Base-by-base conservation (phyloP, 2,113 vertebrate species). In the Caloenas nicobarica region DNA sequence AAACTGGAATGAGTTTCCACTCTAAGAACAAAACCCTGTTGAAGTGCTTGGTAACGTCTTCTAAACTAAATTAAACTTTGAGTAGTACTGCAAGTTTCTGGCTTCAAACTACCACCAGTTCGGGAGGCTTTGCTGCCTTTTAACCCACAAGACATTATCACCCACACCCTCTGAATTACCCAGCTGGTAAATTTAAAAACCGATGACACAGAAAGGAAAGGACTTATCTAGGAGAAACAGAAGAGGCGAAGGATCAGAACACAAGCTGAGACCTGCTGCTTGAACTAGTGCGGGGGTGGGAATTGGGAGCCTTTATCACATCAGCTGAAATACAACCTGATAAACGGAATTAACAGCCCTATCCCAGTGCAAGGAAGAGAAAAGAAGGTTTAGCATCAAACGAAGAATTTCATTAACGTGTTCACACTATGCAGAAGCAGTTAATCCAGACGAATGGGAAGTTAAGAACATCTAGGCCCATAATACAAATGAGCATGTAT, bases 211-310 rank as follows among this genome's bases (percentile, higher is more conserved):
- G 58, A 89, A 50, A 66, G 36, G 71, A 88, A 82, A 76, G 9
- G 64, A 33, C 64, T 94, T 81, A 91, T 95, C 88, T 78, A 68
- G 65, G 73, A 34, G 91, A 51, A 91, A 74, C 86, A 93, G 66
- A 40, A 58, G 57, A 8, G 46, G 6, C 33, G 26, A 79, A 86
- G 29, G 56, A 78, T 22, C 34, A 76, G 57, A 86, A 86, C 36
- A 65, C 34, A 19, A 81, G 80, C 25, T 15, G 56, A 71, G 78
- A 56, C 61, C 23, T 0, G 25, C 54, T 46, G 53, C 66, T 77
- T 10, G 1, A 68, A 61, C 44, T 1, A 26, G 10, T 12, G 25
- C 22, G 44, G 13, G 60, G 31, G 8, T 17, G 66, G 57, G 18
- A 88, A 76, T 0, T 24, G 9, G 48, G 54, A 94, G 69, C 22